Evolutionary conservation across 2,888 invertebrate species (phyloP), one percentile per base, ranked within the genome.

Genomic region (Ennomos erosarius): DNA sequence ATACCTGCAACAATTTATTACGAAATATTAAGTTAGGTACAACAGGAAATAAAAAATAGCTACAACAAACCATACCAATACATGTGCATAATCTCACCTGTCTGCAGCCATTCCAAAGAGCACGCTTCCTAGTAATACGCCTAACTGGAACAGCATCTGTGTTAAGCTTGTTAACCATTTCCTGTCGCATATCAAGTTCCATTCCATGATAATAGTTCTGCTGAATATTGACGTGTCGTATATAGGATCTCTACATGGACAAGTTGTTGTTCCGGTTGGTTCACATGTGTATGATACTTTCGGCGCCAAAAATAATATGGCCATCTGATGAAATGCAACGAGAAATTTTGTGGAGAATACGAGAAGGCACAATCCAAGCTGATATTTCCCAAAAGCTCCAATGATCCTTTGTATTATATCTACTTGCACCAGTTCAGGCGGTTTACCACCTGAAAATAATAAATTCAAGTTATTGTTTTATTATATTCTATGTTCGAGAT

Each of bases 91-190:
- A 52, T 94, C 79, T 90, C 88, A 96, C 96, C 94, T 95, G 86
- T 97, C 97, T 3, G 96, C 94, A 49, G 95, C 88, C 82, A 94
- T 94, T 74, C 97, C 97, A 81, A 96, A 96, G 9, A 94, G 59
- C 49, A 96, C 92, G 76, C 95, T 96, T 43, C 97, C 97, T 35
- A 95, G 71, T 71, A 97, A 87, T 47, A 96, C 94, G 35, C 97
- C 97, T 57, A 95, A 81, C 94, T 97, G 97, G 58, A 96, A 95
- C 56, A 96, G 81, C 8, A 95, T 95, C 83, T 97, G 97, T 0
- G 95, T 95, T 33, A 96, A 88, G 75, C 95, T 95, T 1, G 94
- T 92, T 62, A 96, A 82, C 85, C 95, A 94, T 48, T 90, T 89
- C 43, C 86, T 93, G 2, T 93, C 93, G 79, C 96, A 97, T 26